Evolutionary conservation across 2,797 vertebrate genomes (phyloP).

Genomic region (Silurus aristotelis): DNA sequence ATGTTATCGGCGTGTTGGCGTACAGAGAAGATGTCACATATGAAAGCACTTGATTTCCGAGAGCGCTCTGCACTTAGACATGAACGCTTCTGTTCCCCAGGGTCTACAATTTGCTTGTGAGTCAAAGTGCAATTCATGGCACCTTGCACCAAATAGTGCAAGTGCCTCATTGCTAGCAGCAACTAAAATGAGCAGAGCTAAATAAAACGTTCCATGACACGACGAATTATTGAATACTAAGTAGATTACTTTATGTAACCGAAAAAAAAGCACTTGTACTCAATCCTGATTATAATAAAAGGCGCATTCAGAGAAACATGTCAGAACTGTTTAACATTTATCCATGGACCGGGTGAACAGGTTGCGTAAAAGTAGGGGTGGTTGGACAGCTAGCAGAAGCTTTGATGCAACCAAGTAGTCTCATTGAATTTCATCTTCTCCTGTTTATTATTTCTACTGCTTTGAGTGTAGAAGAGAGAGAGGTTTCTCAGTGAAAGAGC

Average conservation of each 20-base stretch:
- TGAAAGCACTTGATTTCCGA: not conserved
- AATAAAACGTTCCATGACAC: not conserved
- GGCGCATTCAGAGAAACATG: not conserved
- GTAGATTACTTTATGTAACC: not conserved
- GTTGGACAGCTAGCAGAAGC: slow-evolving; percentile 6
- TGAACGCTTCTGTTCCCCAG: not conserved
- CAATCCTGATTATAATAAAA: not conserved
- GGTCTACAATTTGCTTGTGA: not conserved
- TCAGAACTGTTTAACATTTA: not conserved
- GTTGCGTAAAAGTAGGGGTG: not conserved
- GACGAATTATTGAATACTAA: not conserved
- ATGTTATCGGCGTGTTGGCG: not conserved
- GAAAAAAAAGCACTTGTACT: not conserved
- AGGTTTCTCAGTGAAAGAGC: slow-evolving; percentile 40
- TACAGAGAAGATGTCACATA: not conserved
- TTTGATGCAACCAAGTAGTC: slow-evolving; percentile 11
- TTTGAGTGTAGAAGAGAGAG: slow-evolving; percentile 37
- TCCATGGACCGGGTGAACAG: not conserved
- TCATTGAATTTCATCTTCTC: slow-evolving; percentile 33
- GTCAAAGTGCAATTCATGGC: not conserved
- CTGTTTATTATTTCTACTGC: slow-evolving; percentile 38
- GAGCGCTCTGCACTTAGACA: not conserved
- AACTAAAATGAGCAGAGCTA: not conserved
- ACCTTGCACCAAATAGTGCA: not conserved
- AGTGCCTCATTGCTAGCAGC: not conserved